phyloP scores from a whole-genome alignment of 2,888 invertebrate species.

The Apocheima hispidaria region DNA sequence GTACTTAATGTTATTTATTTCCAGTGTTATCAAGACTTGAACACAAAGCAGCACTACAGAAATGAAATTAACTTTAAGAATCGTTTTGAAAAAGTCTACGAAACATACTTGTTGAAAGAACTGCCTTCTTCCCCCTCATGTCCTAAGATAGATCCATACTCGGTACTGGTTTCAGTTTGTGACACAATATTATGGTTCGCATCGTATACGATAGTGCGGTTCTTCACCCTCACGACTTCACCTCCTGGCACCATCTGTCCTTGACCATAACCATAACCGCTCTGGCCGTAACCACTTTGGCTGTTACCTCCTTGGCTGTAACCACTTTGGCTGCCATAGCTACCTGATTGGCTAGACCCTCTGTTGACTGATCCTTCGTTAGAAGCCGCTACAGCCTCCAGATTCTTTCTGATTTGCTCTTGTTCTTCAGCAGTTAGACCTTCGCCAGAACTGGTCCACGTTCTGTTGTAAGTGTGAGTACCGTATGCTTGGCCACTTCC shows the following conservation, averaged over 20 bases:
- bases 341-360: conserved; percentile 10
- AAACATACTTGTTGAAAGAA: conserved; percentile 75
- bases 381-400: conserved; percentile 54
- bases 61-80: background rate
- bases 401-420: conserved; percentile 63
- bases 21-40: background rate
- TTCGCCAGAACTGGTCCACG: conserved; percentile 61
- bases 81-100: background rate
- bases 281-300: conserved; percentile 52
- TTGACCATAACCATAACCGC: conserved; percentile 42
- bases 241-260: conserved; percentile 55
- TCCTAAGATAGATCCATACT: conserved; percentile 71
- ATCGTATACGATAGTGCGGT: conserved; percentile 71
- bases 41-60: background rate
- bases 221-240: conserved; percentile 63
- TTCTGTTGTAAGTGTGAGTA: conserved; percentile 59
- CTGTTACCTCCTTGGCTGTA: conserved; percentile 44
- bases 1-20: background rate
- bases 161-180: conserved; percentile 82
- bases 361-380: conserved; percentile 34
- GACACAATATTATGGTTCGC: conserved; percentile 78
- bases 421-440: conserved; percentile 66
- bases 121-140: conserved; percentile 79
- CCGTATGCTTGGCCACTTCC: conserved; percentile 45
- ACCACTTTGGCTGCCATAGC: conserved; percentile 41